Base-by-base conservation (phyloP, 35 echinoderm and acorn worm species). In the Heliocidaris tuberculata region DNA sequence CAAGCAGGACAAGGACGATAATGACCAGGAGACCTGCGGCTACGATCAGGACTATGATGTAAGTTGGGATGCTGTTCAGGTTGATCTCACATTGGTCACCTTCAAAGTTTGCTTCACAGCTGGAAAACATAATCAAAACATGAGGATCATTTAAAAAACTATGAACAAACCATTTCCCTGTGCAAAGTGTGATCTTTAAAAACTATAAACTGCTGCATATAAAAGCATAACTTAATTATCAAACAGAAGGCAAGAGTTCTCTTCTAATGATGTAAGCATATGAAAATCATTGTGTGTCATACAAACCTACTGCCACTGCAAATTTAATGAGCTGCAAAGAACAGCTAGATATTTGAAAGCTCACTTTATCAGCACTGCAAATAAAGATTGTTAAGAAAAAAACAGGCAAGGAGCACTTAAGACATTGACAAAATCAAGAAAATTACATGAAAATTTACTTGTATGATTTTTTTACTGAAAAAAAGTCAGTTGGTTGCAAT, bases 81-180 rank as follows among this genome's bases (percentile, higher is more conserved):
- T 88, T 85, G 31, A 92, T 92, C 88, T 95, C 94, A 42, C 94
- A 95, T 7, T 85, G 94, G 54, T 95, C 94, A 85, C 94, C 94
- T 24, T 88, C 88, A 88, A 54, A 95, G 52, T 88, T 88, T 19
- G 12, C 61, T 9, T 59, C 31, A 92, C 94, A 95, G 35, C 94
- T 95, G 56, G 6, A 94, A 30, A 48, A 52, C 30, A 61, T 24
- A 35, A 78, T 27, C 1, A 42, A 9, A 42, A 94, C 42, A 47
- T 56, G 31, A 47, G 32, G 87, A 86, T 29, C 30, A 11, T 4
- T 85, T 94, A 30, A 86, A 32, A 47, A 27, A 13, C 50, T 32
- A 30, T 12, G 11, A n/a, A 31, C 49, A 50, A 42, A 42, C 35
- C 3, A 93, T 30, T 56, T 32, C 49, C 13, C 19, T 7, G 4